A percentile compares a stretch with the other conserved stretches of the same genome.
phyloP scores from a whole-genome alignment of 2,888 invertebrate species.

The Eucriotettix oculatus region DNA sequence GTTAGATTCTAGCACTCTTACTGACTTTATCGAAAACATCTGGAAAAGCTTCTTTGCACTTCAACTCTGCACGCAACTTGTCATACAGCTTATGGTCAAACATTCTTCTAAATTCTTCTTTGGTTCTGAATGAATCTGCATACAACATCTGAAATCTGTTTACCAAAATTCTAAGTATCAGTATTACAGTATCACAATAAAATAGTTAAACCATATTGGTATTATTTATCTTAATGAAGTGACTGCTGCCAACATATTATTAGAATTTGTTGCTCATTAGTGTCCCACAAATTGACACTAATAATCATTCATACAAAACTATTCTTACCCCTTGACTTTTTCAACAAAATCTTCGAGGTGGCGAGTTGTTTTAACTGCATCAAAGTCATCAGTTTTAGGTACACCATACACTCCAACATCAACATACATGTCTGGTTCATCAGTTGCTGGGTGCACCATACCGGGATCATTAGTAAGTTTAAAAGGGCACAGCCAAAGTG shows the following conservation, averaged over 20 bases:
- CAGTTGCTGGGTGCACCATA: slow-evolving; percentile 40
- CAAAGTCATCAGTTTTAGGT: slow-evolving; percentile 41
- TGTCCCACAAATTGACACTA: too few relatives aligned
- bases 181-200: not conserved
- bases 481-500: slow-evolving; percentile 72
- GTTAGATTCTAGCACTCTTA: slow-evolving; percentile 29
- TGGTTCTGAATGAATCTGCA: slow-evolving; percentile 59
- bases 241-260: too few relatives aligned
- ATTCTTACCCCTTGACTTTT: slow-evolving; percentile 37
- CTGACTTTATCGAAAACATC: slow-evolving; percentile 64
- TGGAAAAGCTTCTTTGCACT: slow-evolving; percentile 57
- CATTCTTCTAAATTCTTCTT: slow-evolving; percentile 60
- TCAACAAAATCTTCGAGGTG: slow-evolving; percentile 54
- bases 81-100: slow-evolving; percentile 66
- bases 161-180: not conserved
- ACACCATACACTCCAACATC: slow-evolving; percentile 72
- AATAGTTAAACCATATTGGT: too few relatives aligned
- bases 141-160: slow-evolving; percentile 67
- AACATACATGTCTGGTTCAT: slow-evolving; percentile 45
- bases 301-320: too few relatives aligned
- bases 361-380: slow-evolving; percentile 46
- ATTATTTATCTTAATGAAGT: too few relatives aligned
- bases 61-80: slow-evolving; percentile 35
- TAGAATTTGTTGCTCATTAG: too few relatives aligned
- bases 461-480: slow-evolving; percentile 50